Base-by-base conservation (phyloP, 30 jellyfish, hydroid and myxozoan species). In the Nemopilema nomurai region DNA sequence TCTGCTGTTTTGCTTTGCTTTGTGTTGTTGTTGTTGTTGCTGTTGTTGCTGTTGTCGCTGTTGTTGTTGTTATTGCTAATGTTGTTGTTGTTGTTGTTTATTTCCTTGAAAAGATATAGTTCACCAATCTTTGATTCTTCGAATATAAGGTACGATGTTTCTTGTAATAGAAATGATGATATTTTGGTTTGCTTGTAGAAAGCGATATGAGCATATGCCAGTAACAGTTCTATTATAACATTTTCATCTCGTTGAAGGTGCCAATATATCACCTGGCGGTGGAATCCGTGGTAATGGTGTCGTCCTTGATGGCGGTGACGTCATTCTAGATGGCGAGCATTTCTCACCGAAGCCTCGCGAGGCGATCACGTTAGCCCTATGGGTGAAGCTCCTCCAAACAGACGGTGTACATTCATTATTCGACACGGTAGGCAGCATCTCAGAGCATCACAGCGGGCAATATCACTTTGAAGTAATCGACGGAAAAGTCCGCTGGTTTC, bases 211-310 rank as follows among this genome's bases (percentile, higher is more conserved):
- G n/a, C n/a, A n/a, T n/a, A n/a, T n/a, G n/a, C n/a, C n/a, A n/a
- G n/a, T n/a, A n/a, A n/a, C n/a, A n/a, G n/a, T n/a, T n/a, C n/a
- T n/a, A n/a, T n/a, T n/a, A n/a, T n/a, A n/a, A n/a, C n/a, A n/a
- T n/a, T n/a, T n/a, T n/a, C n/a, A 50, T 1, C 26, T 19, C 16
- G 31, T 80, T 51, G 66, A 57, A 93, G 98, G 98, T 27, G 97
- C 98, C 16, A 93, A 89, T 74, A 86, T 93, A 24, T 88, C 98
- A 8, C 98, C 98, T 0, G 98, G 96, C 30, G 98, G 98, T 18
- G 98, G 98, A 0, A 89, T 93, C 49, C 93, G 97, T 9, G 98
- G 98, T 16, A 93, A 93, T 62, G 98, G 98, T 69, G 98, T 89
- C 17, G 74, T 89, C 65, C 89, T 93, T 18, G 91, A 81, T 51